phyloP scores from a whole-genome alignment of 2,113 vertebrate species.

The Solea senegalensis region DNA sequence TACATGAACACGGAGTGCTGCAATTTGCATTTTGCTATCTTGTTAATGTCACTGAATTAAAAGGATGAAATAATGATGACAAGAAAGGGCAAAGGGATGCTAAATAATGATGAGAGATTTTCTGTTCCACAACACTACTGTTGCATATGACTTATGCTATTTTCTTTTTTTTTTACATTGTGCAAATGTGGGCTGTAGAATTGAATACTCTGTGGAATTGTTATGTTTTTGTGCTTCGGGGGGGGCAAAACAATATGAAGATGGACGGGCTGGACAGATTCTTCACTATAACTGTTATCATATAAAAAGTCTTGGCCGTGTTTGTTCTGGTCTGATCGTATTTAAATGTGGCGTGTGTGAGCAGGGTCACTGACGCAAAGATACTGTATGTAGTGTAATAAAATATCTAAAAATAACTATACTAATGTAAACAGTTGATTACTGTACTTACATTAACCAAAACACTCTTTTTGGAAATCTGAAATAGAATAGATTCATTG shows the following conservation, averaged over 20 bases:
- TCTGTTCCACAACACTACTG: background rate
- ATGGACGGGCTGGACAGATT: conserved; percentile 3
- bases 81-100: no score
- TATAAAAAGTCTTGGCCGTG: background rate
- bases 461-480: no score
- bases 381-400: no score
- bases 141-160: no score
- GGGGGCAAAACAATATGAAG: background rate
- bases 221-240: background rate
- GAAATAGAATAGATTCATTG: no score
- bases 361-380: no score
- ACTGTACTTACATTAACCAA: no score
- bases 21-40: conserved; percentile 13
- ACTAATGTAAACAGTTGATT: no score
- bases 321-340: background rate
- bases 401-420: no score
- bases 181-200: no score
- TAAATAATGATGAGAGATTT: background rate
- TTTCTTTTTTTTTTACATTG: background rate
- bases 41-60: conserved; percentile 2
- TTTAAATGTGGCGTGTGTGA: background rate
- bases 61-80: conserved; percentile 9
- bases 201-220: no score
- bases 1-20: background rate
- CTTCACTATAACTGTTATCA: background rate